A percentile compares a stretch with the other conserved stretches of the same genome.
These are phyloP conservation scores for Hyles vespertilio DNA, from an alignment of 1,140 invertebrate genomes.

Conservation along the genomic window DNA sequence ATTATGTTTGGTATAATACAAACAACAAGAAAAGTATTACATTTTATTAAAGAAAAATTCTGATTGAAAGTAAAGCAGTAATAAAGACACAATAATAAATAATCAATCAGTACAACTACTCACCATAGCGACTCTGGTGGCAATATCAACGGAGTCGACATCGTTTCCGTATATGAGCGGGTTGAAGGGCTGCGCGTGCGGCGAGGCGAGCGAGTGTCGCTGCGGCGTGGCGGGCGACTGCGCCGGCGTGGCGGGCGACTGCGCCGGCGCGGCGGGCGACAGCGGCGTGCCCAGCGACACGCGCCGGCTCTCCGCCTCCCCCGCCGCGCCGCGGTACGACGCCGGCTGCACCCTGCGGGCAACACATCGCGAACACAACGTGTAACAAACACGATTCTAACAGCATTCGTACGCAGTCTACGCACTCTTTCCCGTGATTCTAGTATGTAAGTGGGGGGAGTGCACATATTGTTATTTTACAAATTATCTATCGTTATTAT, in stretches of 20 bases:
- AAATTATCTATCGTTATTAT: too few relatives aligned
- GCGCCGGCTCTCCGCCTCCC: constrained; percentile 57
- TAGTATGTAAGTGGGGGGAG: too few relatives aligned
- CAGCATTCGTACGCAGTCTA: neutral
- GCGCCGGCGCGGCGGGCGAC: constrained; percentile 8
- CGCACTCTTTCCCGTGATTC: too few relatives aligned
- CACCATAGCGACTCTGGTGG: constrained; percentile 98
- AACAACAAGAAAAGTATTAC: too few relatives aligned
- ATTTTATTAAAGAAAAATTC: too few relatives aligned
- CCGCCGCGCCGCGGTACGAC: constrained; percentile 36
- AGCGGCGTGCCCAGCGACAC: constrained; percentile 29
- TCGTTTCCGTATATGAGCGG: constrained; percentile 97
- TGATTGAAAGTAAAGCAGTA: too few relatives aligned
- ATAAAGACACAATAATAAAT: too few relatives aligned
- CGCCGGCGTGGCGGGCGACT: constrained; percentile 14
- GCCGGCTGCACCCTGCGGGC: constrained; percentile 48
- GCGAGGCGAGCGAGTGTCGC: constrained; percentile 50
- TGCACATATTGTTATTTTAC: too few relatives aligned
- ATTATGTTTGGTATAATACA: too few relatives aligned
- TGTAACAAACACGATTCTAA: too few relatives aligned
- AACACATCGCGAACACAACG: too few relatives aligned
- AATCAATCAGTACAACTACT: constrained; percentile 23
- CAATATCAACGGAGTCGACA: constrained; percentile 98
- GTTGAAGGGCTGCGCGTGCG: constrained; percentile 77
- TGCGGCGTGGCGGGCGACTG: constrained; percentile 44